phyloP scores from a whole-genome alignment of 2,113 vertebrate genomes.

The Silurus meridionalis region DNA sequence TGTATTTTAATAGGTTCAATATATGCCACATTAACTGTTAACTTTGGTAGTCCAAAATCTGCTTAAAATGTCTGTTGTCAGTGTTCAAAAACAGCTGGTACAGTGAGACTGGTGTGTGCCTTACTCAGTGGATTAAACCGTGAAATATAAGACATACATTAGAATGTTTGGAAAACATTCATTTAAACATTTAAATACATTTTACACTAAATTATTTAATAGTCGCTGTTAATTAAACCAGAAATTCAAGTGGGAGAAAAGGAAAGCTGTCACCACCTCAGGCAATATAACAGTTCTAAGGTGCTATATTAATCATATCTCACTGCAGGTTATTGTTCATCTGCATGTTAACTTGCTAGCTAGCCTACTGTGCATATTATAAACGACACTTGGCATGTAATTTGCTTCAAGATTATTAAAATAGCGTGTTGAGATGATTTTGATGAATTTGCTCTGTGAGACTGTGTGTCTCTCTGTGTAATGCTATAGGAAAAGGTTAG shows the following conservation, averaged over 20 bases:
- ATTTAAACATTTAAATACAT: not conserved
- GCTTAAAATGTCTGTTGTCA: not conserved
- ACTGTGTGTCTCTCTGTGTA: not conserved
- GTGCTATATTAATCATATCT: not conserved
- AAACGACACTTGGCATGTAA: not conserved
- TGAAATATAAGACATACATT: not conserved
- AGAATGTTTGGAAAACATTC: not conserved
- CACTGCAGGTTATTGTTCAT: not conserved
- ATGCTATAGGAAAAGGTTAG: slow-evolving; percentile 19
- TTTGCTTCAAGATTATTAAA: not conserved
- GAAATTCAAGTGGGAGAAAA: not conserved
- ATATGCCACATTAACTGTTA: not conserved
- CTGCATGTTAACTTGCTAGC: not conserved
- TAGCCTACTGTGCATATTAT: not conserved
- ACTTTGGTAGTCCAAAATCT: not conserved
- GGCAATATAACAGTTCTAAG: not conserved
- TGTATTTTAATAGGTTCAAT: not conserved
- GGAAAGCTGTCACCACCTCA: not conserved
- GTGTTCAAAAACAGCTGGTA: not conserved
- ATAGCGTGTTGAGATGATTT: not conserved
- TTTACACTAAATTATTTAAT: not conserved
- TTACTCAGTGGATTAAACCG: not conserved
- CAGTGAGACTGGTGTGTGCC: not conserved
- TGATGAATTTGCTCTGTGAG: not conserved
- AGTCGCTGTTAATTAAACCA: not conserved